Base-by-base conservation (phyloP, 2,888 invertebrate species). In the Dromius quadrimaculatus region DNA sequence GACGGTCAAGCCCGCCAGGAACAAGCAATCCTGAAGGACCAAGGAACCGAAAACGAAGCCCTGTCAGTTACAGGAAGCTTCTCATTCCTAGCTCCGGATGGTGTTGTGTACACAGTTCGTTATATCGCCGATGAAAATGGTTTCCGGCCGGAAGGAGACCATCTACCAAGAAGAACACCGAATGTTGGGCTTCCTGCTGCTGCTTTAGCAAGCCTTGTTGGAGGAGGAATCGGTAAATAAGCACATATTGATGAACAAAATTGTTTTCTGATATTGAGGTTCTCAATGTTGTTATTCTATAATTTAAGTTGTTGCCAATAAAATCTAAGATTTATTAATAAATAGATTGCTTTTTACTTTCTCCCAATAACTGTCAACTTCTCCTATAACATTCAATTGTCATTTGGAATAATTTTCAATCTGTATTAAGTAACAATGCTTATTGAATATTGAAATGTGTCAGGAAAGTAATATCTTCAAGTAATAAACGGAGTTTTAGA, bases 1-100 rank as follows among this genome's bases (percentile, higher is more conserved):
- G 92, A 92, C 77, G 90, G 90, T 70, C 92, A 92, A 61, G 88
- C 89, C 77, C 90, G 89, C 1, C 88, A 92, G 78, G 92, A 92
- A 81, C 84, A 87, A 41, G 92, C 92, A 17, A 88, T 90, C 66
- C 81, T 92, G 76, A 91, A 91, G 83, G 89, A 89, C 77, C 87
- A 88, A 2, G 85, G 85, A 19, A 85, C 85, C 41, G 87, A 90
- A 36, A 85, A 90, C 2, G 89, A 91, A 74, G 81, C 86, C 0
- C 84, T 84, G 74, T 80, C 81, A 2, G 85, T 83, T 1, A 81
- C 83, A 65, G 87, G 87, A 15, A 79, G 81, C 1, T 85, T 81
- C 77, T 84, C 84, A 11, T 87, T 85, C 77, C 82, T 83, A 15
- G 84, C 82, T 5, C 81, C 82, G 4, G 85, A 87, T 73, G 86